These are phyloP conservation scores for Dynastes maya DNA, from an alignment of 2,888 invertebrate genomes.

Conservation along the genomic window DNA sequence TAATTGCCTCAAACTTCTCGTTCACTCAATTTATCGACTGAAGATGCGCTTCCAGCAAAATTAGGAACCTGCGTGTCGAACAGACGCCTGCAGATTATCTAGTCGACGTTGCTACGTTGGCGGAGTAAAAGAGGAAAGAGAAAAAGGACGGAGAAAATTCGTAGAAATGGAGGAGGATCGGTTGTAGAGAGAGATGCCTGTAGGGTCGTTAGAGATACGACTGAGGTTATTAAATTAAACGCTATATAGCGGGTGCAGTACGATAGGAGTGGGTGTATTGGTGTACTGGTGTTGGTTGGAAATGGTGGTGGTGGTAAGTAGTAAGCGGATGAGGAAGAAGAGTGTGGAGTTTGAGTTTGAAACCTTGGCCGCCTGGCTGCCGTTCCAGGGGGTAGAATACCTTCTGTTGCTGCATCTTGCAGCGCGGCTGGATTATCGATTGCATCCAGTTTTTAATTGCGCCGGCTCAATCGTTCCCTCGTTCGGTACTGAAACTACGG, in stretches of 20 bases:
- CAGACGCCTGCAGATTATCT: slow-evolving; percentile 19
- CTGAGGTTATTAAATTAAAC: slow-evolving; percentile 48
- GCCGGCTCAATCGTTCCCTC: slow-evolving; percentile 59
- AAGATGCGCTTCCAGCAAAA: slow-evolving; percentile 15
- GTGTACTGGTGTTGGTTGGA: too few species aligned
- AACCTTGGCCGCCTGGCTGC: slow-evolving; percentile 51
- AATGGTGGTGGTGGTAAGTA: background rate
- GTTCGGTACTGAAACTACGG: background rate
- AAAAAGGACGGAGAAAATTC: background rate
- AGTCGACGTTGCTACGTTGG: slow-evolving; percentile 6
- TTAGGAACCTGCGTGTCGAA: slow-evolving; percentile 10
- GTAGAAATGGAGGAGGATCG: background rate
- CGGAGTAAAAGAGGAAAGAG: background rate
- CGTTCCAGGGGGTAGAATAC: slow-evolving; percentile 3
- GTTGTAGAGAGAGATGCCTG: too few species aligned
- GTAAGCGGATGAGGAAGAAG: slow-evolving; percentile 13
- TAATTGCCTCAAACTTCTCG: slow-evolving; percentile 15
- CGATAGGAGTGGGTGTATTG: too few species aligned
- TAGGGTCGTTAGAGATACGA: slow-evolving; percentile 19
- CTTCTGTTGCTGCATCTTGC: slow-evolving; percentile 53
- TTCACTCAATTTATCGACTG: slow-evolving; percentile 21
- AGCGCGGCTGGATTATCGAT: slow-evolving; percentile 62
- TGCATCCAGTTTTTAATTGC: slow-evolving; percentile 64
- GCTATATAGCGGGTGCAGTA: background rate
- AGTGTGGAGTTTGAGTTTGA: background rate